These are phyloP conservation scores for Bimastos eiseni DNA, from an alignment of 2,888 invertebrate genomes.

Conservation along the genomic window DNA sequence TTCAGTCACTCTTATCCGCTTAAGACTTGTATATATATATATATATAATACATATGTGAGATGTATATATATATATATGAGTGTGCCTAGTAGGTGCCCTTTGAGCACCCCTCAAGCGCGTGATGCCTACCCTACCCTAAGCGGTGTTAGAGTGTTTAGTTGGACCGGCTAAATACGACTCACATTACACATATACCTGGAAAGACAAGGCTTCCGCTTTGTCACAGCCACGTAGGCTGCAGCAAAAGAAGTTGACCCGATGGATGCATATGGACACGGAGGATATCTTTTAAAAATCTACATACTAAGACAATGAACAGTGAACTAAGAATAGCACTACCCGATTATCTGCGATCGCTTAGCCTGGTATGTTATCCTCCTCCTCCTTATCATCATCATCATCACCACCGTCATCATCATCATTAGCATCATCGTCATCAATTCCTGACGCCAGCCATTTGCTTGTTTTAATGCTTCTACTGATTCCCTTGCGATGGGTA, in stretches of 20 bases:
- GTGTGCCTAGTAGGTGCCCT: too few relatives aligned
- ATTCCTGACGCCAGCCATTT: too few relatives aligned
- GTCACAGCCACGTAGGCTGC: neutral
- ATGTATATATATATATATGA: too few relatives aligned
- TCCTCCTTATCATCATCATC: conserved; percentile 27
- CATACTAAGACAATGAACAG: too few relatives aligned
- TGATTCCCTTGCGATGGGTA: too few relatives aligned
- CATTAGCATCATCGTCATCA: too few relatives aligned
- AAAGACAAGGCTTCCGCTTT: neutral
- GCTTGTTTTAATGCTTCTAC: too few relatives aligned
- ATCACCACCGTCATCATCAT: neutral
- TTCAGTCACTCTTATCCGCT: neutral
- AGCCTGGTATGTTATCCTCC: conserved; percentile 19
- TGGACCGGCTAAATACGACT: neutral
- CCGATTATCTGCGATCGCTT: too few relatives aligned
- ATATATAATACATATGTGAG: neutral
- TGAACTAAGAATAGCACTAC: too few relatives aligned
- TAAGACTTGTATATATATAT: neutral
- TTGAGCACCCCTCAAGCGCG: neutral
- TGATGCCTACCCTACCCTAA: neutral
- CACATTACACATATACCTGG: neutral
- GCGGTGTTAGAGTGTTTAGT: neutral
- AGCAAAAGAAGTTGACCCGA: too few relatives aligned
- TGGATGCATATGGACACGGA: too few relatives aligned
- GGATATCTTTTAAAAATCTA: too few relatives aligned